Conservation (phyloP, 2,797 vertebrate genomes). For the Vespertilio murinus region DNA sequence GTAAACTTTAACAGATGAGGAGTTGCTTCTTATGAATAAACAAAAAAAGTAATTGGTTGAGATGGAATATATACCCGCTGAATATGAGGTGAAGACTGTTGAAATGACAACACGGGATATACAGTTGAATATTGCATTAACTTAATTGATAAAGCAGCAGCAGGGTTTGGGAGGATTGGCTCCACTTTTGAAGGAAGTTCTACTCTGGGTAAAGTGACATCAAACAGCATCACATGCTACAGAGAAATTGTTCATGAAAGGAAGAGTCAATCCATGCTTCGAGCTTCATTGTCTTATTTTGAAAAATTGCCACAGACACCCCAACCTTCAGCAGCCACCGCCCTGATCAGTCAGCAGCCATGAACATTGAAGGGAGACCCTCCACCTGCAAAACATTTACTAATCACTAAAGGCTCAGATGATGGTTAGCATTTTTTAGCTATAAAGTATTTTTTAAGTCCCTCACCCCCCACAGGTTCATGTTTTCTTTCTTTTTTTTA, state of each 20-base stretch:
- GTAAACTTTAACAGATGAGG: neutral
- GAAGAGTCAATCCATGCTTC: neutral
- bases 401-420: neutral
- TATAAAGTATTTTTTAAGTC: neutral
- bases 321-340: neutral
- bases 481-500: neutral
- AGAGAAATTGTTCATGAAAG: neutral
- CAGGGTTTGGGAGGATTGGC: neutral
- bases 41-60: neutral
- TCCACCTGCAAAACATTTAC: neutral
- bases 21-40: neutral
- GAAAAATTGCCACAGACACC: neutral
- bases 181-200: neutral
- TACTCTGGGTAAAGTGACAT: neutral
- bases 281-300: neutral
- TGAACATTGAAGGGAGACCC: neutral
- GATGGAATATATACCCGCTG: neutral
- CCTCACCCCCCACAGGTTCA: neutral
- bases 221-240: neutral
- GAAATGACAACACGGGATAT: neutral
- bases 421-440: neutral
- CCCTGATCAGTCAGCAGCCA: neutral
- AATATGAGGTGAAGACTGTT: neutral
- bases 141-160: neutral
- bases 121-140: neutral